Evolutionary conservation across 2,113 vertebrate genomes (phyloP).

Genomic region (Lamprotornis superbus): DNA sequence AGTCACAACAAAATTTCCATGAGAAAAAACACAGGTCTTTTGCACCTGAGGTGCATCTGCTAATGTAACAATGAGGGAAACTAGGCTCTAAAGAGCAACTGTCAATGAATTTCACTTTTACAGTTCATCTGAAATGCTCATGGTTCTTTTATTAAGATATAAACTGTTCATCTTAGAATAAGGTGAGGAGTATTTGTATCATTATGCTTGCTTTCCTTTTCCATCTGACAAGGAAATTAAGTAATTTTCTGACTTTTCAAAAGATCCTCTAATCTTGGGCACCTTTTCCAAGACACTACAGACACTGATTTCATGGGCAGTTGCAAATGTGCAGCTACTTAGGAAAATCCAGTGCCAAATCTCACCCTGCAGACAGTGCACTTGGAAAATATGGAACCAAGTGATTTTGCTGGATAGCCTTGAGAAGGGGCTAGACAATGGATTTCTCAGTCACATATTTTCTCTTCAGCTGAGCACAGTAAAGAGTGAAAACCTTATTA

Average conservation of each 20-base stretch:
- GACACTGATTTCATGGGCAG: background rate
- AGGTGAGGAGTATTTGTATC: background rate
- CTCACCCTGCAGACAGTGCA: background rate
- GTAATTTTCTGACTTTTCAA: background rate
- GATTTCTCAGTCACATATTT: background rate
- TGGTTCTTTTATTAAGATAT: background rate
- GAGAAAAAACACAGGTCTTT: background rate
- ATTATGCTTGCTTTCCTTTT: background rate
- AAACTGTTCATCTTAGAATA: background rate
- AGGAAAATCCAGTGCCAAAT: background rate
- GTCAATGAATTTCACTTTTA: background rate
- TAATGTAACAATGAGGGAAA: background rate
- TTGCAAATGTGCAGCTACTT: background rate
- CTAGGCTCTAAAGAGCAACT: background rate
- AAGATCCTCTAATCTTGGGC: background rate
- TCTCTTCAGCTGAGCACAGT: background rate
- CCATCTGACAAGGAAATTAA: background rate
- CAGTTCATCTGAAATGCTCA: background rate
- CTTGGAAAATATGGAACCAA: background rate
- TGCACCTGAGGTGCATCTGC: background rate
- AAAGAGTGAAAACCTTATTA: background rate
- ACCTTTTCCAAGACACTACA: background rate
- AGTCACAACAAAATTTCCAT: background rate
- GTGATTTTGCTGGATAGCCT: background rate
- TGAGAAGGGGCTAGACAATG: background rate